Evolutionary conservation across 2,888 invertebrate species (phyloP).

Genomic region (Drosophila fulvimacula): DNA sequence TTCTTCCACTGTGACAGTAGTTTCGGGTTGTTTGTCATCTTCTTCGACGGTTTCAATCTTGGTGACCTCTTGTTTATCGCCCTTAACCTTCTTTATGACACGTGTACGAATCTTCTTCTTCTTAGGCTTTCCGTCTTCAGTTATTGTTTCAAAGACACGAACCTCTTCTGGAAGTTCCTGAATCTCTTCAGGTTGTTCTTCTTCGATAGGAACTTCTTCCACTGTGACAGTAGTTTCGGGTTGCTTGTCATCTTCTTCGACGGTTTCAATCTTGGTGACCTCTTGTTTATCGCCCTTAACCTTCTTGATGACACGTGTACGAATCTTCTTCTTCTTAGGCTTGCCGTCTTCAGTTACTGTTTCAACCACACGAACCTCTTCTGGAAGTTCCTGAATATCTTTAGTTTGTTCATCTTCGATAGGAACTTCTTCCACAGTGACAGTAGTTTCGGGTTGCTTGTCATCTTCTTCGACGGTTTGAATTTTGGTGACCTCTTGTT

Average conservation of each 20-base stretch:
- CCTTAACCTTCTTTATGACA: conserved; percentile 32
- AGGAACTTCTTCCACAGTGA: conserved; percentile 23
- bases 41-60: conserved; percentile 34
- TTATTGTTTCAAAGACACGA: conserved; percentile 9
- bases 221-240: conserved; percentile 29
- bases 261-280: conserved; percentile 33
- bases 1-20: conserved; percentile 24
- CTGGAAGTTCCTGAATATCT: conserved; percentile 22
- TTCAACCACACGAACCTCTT: conserved; percentile 26
- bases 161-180: conserved; percentile 32
- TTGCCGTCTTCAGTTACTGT: conserved; percentile 17
- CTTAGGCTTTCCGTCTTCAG: conserved; percentile 27
- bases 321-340: conserved; percentile 33
- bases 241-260: conserved; percentile 30
- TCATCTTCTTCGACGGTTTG: conserved; percentile 34
- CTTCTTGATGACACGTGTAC: conserved; percentile 33
- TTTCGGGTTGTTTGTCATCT: conserved; percentile 31
- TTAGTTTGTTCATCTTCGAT: conserved; percentile 17
- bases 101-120: conserved; percentile 38
- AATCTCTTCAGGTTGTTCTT: conserved; percentile 15
- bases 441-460: conserved; percentile 28
- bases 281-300: conserved; percentile 35
- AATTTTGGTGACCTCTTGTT: conserved; percentile 39
- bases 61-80: conserved; percentile 34
- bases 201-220: conserved; percentile 17